Percentiles rank a stretch among this genome's conserved stretches.
Evolutionary conservation across 2,888 invertebrate genomes (phyloP).

Genomic region (Mimachlamys varia): DNA sequence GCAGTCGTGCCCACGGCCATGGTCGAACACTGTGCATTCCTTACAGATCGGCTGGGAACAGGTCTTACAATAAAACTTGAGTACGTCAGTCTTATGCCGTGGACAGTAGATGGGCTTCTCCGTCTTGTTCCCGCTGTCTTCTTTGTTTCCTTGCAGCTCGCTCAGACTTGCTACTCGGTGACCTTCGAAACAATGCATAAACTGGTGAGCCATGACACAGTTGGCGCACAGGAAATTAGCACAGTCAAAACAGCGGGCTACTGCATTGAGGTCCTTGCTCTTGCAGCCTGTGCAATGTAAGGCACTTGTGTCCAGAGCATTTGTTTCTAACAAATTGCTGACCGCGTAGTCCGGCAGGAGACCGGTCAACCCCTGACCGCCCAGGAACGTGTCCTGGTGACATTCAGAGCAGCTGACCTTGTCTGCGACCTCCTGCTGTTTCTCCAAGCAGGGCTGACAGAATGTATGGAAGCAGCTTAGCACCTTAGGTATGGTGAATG

Average conservation of each 20-base stretch:
- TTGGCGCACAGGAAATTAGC: constrained; percentile 97
- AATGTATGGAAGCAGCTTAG: constrained; percentile 87
- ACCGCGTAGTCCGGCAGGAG: constrained; percentile 87
- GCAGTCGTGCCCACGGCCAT: constrained; percentile 76
- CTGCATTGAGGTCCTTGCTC: constrained; percentile 95
- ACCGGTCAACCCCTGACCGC: constrained; percentile 85
- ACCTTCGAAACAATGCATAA: constrained; percentile 99
- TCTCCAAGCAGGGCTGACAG: constrained; percentile 92
- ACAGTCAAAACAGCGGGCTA: constrained; percentile 98
- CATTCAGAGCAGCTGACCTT: constrained; percentile 90
- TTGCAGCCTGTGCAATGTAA: constrained; percentile 95
- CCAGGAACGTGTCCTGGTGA: constrained; percentile 77
- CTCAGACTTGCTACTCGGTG: constrained; percentile 90
- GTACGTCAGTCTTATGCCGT: constrained; percentile 93
- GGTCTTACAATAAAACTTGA: constrained; percentile 96
- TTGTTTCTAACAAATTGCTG: constrained; percentile 81
- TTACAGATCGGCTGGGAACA: constrained; percentile 97
- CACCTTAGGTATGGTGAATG: constrained; percentile 82
- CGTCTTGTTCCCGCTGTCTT: constrained; percentile 80
- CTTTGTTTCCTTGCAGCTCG: constrained; percentile 84
- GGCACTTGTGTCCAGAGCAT: constrained; percentile 82
- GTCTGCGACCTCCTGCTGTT: constrained; percentile 84
- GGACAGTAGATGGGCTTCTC: constrained; percentile 87
- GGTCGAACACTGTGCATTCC: constrained; percentile 94
- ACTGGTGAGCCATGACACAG: constrained; percentile 99